Evolutionary conservation across 2,113 vertebrate genomes (phyloP), one percentile per base, ranked within the genome.

Genomic region (Cyanoderma ruficeps): DNA sequence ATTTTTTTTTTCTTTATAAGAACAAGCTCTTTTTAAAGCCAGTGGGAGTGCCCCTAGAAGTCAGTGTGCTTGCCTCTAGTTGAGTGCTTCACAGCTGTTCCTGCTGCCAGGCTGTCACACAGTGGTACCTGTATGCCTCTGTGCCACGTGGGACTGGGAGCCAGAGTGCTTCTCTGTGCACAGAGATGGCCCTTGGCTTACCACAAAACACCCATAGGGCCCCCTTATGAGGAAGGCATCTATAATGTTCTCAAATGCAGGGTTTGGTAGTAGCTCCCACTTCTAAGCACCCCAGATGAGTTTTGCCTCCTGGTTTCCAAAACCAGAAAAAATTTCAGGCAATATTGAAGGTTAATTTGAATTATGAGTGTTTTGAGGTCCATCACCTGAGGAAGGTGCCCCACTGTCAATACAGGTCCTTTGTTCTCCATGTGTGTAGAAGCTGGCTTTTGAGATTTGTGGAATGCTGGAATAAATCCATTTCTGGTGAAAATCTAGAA

Each of bases 121-220:
- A 17, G n/a, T 44, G 24, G 17, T 42, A 76, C 59, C 24, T 46
- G 5, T 13, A 10, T 55, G 25, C 47, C 28, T 24, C n/a, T 33
- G 39, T 39, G 15, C 42, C 9, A 5, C 0, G 0, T 16, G 35
- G 15, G 10, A 2, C 46, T 61, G 18, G 16, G 61, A 59, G 13
- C 13, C 39, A 39, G 61, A 0, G 2, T 68, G 39, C 3, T 4
- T 19, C 42, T 63, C 22, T 53, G 22, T 21, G 28, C n/a, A 19
- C 12, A 61, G 64, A 44, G 11, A 2, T 19, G 47, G 6, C 55
- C 35, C 35, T 81, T 70, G 63, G 11, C 21, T 56, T 44, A 3
- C 8, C 27, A 25, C 4, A 42, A 14, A 72, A n/a, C 3, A 1
- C 22, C 8, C 23, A 18, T 4, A 13, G 42, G 75, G 7, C 12